phyloP scores from a whole-genome alignment of 2,113 vertebrate genomes.

The Heptranchias perlo region DNA sequence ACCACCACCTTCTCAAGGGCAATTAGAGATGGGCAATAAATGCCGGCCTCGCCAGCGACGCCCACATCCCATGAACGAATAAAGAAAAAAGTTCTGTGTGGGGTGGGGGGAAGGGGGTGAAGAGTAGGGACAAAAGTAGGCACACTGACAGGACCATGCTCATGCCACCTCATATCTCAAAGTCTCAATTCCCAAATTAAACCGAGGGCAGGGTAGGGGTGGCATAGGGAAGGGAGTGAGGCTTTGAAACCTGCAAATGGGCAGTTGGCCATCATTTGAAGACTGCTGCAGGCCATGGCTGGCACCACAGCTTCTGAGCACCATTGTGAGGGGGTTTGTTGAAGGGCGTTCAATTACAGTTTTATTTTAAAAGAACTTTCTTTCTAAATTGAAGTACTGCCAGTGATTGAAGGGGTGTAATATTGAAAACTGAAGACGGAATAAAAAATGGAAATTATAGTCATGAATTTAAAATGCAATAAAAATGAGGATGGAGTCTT shows the following conservation, averaged over 20 bases:
- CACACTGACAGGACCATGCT: neutral
- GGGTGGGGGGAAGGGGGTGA: neutral
- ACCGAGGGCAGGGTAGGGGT: too few species aligned
- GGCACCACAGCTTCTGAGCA: neutral
- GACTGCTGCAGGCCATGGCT: neutral
- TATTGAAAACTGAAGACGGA: neutral
- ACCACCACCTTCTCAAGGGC: too few species aligned
- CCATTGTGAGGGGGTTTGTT: neutral
- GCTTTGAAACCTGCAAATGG: neutral
- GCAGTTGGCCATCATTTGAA: neutral
- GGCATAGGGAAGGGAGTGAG: too few species aligned
- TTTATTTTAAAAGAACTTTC: neutral
- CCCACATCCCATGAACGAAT: too few species aligned
- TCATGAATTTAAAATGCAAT: constrained; percentile 5
- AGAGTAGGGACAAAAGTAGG: neutral
- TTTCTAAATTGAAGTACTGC: neutral
- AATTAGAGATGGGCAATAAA: too few species aligned
- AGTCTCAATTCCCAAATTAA: too few species aligned
- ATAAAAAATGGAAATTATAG: neutral
- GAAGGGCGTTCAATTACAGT: neutral
- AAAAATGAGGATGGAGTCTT: neutral
- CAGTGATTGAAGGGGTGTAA: neutral
- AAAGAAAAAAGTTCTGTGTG: neutral
- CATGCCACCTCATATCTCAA: neutral
- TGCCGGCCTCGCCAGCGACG: too few species aligned